Evolutionary conservation across 2,797 vertebrate genomes (phyloP).

Genomic region (Poecilia wingei): DNA sequence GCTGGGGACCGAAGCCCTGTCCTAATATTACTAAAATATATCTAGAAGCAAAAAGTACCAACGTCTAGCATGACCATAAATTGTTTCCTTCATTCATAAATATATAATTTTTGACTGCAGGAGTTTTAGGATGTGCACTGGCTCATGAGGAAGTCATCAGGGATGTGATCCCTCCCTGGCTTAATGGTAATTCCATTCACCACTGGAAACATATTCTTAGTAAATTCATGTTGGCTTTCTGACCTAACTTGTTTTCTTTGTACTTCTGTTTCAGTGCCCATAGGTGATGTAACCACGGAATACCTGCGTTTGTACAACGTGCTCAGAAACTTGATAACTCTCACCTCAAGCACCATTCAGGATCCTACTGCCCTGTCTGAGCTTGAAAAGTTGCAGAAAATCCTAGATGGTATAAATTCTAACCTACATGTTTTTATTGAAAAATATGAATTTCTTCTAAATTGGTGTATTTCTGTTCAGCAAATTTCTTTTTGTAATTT

Average conservation of each 20-base stretch:
- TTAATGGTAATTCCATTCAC: slow-evolving; percentile 41
- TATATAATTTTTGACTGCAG: slow-evolving; percentile 21
- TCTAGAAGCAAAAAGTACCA: background rate
- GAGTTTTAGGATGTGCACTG: slow-evolving; percentile 56
- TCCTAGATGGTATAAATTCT: slow-evolving; percentile 37
- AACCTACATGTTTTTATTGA: too few relatives aligned
- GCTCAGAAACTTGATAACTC: slow-evolving; percentile 21
- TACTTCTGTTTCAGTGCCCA: slow-evolving; percentile 33
- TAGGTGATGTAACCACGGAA: slow-evolving; percentile 11
- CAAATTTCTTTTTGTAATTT: too few relatives aligned
- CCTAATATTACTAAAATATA: background rate
- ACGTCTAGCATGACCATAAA: background rate
- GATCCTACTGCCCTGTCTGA: slow-evolving; percentile 26
- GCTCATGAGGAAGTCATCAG: slow-evolving; percentile 23
- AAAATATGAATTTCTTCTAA: too few relatives aligned
- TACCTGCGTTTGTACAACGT: slow-evolving; percentile 34
- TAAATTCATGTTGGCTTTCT: background rate
- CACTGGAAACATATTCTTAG: background rate
- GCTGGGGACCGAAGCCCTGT: too few relatives aligned
- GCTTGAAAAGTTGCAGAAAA: slow-evolving; percentile 39
- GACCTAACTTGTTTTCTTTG: background rate
- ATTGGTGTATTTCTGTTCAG: too few relatives aligned
- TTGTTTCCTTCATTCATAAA: background rate
- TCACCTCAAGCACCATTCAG: slow-evolving; percentile 24
- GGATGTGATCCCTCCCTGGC: slow-evolving; percentile 40